A percentile compares a stretch with the other conserved stretches of the same genome.
Conservation (phyloP, 2,113 vertebrate species). For the Lepisosteus osseus region DNA sequence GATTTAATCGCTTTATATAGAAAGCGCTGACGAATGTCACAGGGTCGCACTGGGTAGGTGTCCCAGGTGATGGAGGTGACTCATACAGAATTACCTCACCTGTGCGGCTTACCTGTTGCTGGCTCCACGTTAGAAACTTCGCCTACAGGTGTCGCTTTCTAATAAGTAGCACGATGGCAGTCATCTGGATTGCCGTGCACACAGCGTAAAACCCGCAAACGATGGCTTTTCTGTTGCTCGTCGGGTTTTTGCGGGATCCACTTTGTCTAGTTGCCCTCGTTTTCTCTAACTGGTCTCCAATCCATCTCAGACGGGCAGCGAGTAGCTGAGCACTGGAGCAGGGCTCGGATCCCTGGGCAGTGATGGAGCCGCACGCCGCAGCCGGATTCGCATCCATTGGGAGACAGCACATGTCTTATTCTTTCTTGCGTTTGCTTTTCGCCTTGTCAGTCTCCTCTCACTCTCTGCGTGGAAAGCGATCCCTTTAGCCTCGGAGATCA, state of each 20-base stretch:
- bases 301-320: slow-evolving; percentile 67
- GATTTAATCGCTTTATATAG: not conserved
- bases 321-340: slow-evolving; percentile 59
- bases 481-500: slow-evolving; percentile 29
- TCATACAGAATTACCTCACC: not conserved
- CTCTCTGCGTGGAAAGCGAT: slow-evolving; percentile 25
- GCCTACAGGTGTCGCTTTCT: slow-evolving; percentile 68
- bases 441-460: slow-evolving; percentile 7
- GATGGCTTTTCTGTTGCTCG: slow-evolving; percentile 29
- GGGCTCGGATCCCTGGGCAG: slow-evolving; percentile 45
- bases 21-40: too few species aligned
- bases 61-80: not conserved
- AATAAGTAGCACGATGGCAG: slow-evolving; percentile 65
- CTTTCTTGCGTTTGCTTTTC: slow-evolving; percentile 18
- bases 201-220: slow-evolving; percentile 53
- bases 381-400: slow-evolving; percentile 54
- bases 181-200: slow-evolving; percentile 57
- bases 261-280: slow-evolving; percentile 31
- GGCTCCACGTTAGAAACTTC: slow-evolving; percentile 31
- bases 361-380: slow-evolving; percentile 50
- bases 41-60: too few species aligned
- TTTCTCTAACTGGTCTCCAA: slow-evolving; percentile 76
- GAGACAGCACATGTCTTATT: slow-evolving; percentile 68
- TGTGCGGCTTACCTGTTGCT: slow-evolving; percentile 64
- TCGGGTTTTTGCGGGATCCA: slow-evolving; percentile 20